A percentile compares a stretch with the other conserved stretches of the same genome.
phyloP scores from a whole-genome alignment of 2,113 vertebrate genomes.

The Notarius lentiginosus region DNA sequence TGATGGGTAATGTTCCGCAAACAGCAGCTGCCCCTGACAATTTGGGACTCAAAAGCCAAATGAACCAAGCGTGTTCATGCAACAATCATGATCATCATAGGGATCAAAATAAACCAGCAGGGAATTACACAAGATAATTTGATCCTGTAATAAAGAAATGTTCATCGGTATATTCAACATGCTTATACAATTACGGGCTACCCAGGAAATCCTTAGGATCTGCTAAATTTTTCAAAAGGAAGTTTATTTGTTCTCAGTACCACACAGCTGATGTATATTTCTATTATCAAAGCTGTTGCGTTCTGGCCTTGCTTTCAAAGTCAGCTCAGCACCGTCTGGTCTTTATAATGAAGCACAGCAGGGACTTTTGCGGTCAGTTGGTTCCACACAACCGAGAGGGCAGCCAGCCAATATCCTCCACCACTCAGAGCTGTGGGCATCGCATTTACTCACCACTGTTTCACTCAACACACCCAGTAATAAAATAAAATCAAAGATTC shows the following conservation, averaged over 20 bases:
- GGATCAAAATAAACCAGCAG: neutral
- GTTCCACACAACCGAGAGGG: conserved; percentile 1
- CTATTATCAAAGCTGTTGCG: neutral
- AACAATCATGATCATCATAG: neutral
- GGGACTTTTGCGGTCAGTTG: conserved; percentile 28
- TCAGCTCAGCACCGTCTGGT: conserved; percentile 37
- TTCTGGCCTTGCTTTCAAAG: neutral
- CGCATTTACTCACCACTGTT: neutral
- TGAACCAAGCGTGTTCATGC: neutral
- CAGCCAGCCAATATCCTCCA: neutral
- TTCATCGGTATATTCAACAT: neutral
- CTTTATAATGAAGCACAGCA: conserved; percentile 32
- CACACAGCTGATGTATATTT: neutral
- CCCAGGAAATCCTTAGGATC: neutral
- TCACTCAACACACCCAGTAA: neutral
- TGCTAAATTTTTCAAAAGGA: neutral
- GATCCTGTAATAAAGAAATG: neutral
- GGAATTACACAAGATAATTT: neutral
- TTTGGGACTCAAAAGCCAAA: neutral
- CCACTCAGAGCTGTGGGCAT: neutral
- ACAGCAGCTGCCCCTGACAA: conserved; percentile 40
- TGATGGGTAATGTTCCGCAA: conserved; percentile 33
- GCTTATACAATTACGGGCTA: neutral
- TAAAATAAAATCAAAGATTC: neutral
- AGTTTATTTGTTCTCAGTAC: neutral